Evolutionary conservation across 2,888 invertebrate species (phyloP).

Genomic region (Tinea pellionella): DNA sequence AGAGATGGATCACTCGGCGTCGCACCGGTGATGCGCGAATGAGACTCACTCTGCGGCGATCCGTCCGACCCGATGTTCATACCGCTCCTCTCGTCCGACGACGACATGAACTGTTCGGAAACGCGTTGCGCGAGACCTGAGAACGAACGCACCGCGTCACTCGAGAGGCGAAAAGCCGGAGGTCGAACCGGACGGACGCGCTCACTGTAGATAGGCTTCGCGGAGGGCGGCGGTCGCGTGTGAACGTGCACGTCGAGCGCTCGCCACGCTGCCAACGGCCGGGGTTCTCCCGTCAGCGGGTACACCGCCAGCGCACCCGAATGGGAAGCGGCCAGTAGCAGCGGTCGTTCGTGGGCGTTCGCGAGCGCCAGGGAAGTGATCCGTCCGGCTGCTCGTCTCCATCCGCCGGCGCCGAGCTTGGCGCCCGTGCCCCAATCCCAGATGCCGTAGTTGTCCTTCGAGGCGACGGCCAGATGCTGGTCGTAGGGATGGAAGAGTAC

Average conservation of each 20-base stretch:
- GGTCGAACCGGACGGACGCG: slow-evolving; percentile 14
- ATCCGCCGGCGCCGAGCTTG: slow-evolving; percentile 73
- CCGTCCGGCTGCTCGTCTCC: slow-evolving; percentile 68
- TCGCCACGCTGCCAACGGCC: slow-evolving; percentile 79
- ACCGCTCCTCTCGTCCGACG: slow-evolving; percentile 12
- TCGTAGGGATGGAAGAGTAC: slow-evolving; percentile 92
- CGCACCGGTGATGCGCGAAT: no score
- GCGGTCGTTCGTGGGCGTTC: slow-evolving; percentile 84
- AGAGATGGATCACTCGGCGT: not conserved
- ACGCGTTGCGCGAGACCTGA: slow-evolving; percentile 59
- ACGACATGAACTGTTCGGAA: slow-evolving; percentile 51
- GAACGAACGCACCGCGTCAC: not conserved
- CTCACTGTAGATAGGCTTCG: slow-evolving; percentile 52
- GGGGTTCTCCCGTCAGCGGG: slow-evolving; percentile 33
- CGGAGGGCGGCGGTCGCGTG: slow-evolving; percentile 52
- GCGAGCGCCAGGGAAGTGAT: slow-evolving; percentile 88
- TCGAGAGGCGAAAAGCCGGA: not conserved
- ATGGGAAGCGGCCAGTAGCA: slow-evolving; percentile 81
- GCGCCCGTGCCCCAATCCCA: slow-evolving; percentile 87
- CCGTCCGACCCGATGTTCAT: not conserved
- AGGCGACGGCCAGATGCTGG: slow-evolving; percentile 87
- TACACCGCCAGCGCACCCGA: slow-evolving; percentile 83
- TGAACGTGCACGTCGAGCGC: slow-evolving; percentile 75
- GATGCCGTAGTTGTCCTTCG: slow-evolving; percentile 84
- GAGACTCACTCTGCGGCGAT: not conserved